These are phyloP conservation scores for Sebastes alutus DNA, from an alignment of 2,797 vertebrate species.

Conservation along the genomic window DNA sequence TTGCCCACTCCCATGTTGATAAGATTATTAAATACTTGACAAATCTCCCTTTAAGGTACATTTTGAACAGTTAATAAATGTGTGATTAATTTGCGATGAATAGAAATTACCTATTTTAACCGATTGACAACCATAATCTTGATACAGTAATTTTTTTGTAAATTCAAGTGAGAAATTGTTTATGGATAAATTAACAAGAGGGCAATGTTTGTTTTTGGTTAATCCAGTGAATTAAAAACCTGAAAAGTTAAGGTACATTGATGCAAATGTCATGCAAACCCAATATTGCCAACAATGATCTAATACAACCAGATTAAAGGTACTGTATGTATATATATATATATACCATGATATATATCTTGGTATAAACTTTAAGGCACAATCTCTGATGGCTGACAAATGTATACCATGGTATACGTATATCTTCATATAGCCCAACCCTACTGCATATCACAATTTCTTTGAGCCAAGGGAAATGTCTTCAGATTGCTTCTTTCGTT, in stretches of 20 bases:
- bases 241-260: background rate
- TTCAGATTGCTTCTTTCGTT: slow-evolving; percentile 1
- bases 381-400: background rate
- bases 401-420: background rate
- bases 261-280: background rate
- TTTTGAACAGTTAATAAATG: too few species aligned
- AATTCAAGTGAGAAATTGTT: background rate
- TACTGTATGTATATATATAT: too few species aligned
- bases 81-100: too few species aligned
- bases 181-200: background rate
- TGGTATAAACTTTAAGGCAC: background rate
- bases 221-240: background rate
- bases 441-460: background rate
- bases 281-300: background rate
- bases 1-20: too few species aligned
- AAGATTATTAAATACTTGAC: too few species aligned
- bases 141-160: accelerated
- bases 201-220: background rate
- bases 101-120: too few species aligned
- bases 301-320: background rate
- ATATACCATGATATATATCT: background rate
- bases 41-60: too few species aligned
- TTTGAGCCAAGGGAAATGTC: background rate
- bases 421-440: background rate
- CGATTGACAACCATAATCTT: too few species aligned